These are phyloP conservation scores for Pemphigus obesinymphae DNA, from an alignment of 1,140 invertebrate genomes.

Conservation along the genomic window DNA sequence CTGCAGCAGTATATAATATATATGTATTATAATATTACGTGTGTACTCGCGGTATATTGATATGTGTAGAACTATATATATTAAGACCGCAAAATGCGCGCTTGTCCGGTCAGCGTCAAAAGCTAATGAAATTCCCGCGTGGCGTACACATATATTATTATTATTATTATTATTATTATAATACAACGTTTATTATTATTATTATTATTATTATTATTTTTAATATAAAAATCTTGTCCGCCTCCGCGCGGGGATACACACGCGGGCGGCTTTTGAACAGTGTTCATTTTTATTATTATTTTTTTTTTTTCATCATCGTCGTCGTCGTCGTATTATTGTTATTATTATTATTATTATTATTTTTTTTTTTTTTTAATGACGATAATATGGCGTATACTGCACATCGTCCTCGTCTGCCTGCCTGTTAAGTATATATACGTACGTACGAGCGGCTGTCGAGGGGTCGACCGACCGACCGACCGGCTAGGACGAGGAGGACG, in stretches of 20 bases:
- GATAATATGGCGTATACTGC: background rate
- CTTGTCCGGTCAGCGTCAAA: constrained; percentile 13
- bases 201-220: constrained; percentile 27
- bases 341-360: background rate
- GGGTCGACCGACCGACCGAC: background rate
- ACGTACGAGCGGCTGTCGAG: background rate
- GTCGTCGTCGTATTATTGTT: constrained; percentile 26
- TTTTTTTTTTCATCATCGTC: too few species aligned
- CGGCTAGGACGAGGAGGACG: background rate
- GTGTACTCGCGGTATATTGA: background rate
- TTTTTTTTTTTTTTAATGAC: constrained; percentile 29
- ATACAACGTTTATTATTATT: constrained; percentile 13
- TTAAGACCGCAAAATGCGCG: background rate
- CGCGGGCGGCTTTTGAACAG: constrained; percentile 11
- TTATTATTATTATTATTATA: too few species aligned
- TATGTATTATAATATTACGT: background rate
- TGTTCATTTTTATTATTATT: constrained; percentile 4
- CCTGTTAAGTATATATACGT: too few species aligned
- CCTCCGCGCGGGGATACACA: too few species aligned
- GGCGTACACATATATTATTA: too few species aligned
- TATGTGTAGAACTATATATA: too few species aligned
- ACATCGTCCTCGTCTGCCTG: background rate
- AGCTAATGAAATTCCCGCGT: constrained; percentile 30
- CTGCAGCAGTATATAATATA: too few species aligned
- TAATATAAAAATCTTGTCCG: constrained; percentile 2